Conservation (phyloP, 1,140 invertebrate genomes). For the Lamellibrachia luymesi region DNA sequence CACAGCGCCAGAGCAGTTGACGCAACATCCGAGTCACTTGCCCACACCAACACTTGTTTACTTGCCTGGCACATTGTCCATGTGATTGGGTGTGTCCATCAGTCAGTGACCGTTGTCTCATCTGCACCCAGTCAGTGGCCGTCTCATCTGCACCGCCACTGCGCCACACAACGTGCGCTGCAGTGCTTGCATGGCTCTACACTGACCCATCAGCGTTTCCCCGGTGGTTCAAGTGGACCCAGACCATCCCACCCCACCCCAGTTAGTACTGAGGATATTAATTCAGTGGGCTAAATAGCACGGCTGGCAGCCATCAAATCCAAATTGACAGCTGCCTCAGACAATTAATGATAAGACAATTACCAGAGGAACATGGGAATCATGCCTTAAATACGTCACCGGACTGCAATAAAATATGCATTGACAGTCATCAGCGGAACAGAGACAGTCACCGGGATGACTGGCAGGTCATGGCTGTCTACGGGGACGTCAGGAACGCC, state of each 20-base stretch:
- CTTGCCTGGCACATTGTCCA: not conserved
- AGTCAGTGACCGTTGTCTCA: not conserved
- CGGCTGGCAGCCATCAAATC: not conserved
- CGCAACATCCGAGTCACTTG: not conserved
- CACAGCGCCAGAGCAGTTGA: not conserved
- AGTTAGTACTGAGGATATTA: not conserved
- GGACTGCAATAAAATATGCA: not conserved
- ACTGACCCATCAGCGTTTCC: not conserved
- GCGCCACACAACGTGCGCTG: not conserved
- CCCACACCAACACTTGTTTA: not conserved
- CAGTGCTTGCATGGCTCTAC: not conserved
- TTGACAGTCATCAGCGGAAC: not conserved
- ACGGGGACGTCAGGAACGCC: not conserved
- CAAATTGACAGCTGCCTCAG: not conserved
- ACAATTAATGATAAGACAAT: slow-evolving; percentile 1
- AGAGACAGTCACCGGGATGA: not conserved
- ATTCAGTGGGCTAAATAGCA: not conserved
- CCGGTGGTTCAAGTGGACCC: not conserved
- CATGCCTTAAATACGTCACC: not conserved
- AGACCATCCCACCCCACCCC: no score
- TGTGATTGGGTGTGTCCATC: not conserved
- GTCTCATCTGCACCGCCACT: not conserved
- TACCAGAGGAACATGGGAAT: not conserved
- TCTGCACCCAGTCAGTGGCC: not conserved
- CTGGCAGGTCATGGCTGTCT: not conserved